Evolutionary conservation across 1,140 invertebrate species (phyloP).

Genomic region (Leptopilina boulardi): DNA sequence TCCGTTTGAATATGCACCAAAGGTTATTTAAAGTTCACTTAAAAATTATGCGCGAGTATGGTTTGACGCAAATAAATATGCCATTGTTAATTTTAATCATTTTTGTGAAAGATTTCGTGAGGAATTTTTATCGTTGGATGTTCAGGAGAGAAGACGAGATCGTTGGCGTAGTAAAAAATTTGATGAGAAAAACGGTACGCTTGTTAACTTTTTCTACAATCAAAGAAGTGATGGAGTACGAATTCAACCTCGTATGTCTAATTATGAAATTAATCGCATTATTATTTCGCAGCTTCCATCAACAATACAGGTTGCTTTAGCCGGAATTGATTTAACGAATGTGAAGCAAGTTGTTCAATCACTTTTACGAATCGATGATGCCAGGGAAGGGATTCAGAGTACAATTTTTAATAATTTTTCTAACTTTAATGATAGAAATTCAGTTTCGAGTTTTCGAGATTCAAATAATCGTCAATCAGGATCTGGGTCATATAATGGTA

Average conservation of each 20-base stretch:
- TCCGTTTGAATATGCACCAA: not conserved
- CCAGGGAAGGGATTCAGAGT: not conserved
- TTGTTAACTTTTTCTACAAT: not conserved
- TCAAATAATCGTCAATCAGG: not conserved
- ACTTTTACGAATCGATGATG: not conserved
- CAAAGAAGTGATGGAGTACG: not conserved
- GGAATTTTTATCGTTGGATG: not conserved
- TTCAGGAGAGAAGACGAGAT: not conserved
- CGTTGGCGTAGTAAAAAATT: not conserved
- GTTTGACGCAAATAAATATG: not conserved
- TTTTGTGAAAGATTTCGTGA: slow-evolving; percentile 1
- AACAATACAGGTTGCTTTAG: not conserved
- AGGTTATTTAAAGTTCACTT: not conserved
- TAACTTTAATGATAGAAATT: not conserved
- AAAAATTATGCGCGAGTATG: not conserved
- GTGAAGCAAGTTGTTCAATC: not conserved
- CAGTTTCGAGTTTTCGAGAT: not conserved
- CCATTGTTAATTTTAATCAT: not conserved
- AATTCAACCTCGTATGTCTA: not conserved
- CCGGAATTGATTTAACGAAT: not conserved
- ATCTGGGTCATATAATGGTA: not conserved
- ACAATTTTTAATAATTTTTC: not conserved
- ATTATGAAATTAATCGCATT: not conserved
- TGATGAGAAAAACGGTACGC: not conserved
- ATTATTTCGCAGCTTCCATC: slow-evolving; percentile 4